Evolutionary conservation across 1,140 invertebrate genomes (phyloP), one percentile per base, ranked within the genome.

Genomic region (Heliothis virescens): DNA sequence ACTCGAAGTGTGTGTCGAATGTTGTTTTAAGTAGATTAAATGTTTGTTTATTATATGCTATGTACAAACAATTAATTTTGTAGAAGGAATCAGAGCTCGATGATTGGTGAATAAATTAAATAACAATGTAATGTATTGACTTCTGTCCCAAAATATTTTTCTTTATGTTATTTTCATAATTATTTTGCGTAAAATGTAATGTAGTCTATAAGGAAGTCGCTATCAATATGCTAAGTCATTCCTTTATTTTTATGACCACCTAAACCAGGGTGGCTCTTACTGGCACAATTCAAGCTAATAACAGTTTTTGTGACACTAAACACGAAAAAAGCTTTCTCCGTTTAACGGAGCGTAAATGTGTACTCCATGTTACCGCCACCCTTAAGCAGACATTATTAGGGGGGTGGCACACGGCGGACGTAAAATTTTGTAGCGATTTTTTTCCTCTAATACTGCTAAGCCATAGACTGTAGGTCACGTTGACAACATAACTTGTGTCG

Each of bases 281-380:
- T 81, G 82, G 85, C 90, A 91, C 90, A 91, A 91, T 93, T 93
- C 88, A 90, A 83, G 88, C 92, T 93, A 94, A 94, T 94, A 94
- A 94, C 91, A 92, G 91, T 94, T 94, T 92, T 94, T 92, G 90
- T 93, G 92, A 93, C 93, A 94, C 91, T 93, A 94, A 92, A 93
- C 91, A 94, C 91, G 91, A 93, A 94, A 94, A 94, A 94, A 94
- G 93, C 93, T 94, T 93, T 94, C 87, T 88, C 91, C 93, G 91
- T 94, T 94, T 94, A 94, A 92, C 91, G 89, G 90, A 91, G 89
- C 91, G 93, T 94, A 93, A 93, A 94, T 94, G 92, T 93, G 92
- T 93, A 93, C 91, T 92, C 87, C 90, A 88, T 94, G 93, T 94
- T 90, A 89, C 89, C 89, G 87, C 88, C 89, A 86, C 89, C 91